Conservation (phyloP, 2,888 invertebrate genomes). For the Ecliptopera silaceata region DNA sequence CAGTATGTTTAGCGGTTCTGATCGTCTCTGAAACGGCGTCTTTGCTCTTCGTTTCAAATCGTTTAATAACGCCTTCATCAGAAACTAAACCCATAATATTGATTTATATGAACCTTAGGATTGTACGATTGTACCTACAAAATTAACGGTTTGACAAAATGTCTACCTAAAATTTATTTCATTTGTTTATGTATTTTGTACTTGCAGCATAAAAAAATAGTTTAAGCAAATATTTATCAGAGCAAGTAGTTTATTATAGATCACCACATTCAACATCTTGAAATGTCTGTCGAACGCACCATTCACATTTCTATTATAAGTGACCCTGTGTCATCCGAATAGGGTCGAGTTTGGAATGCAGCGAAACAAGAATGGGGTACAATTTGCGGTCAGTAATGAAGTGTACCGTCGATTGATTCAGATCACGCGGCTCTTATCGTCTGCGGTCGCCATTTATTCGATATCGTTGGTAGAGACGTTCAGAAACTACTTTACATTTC, state of each 20-base stretch:
- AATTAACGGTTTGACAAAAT: too few species aligned
- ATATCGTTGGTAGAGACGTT: conserved; percentile 13
- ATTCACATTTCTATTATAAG: neutral
- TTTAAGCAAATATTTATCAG: neutral
- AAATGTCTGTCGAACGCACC: neutral
- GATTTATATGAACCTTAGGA: too few species aligned
- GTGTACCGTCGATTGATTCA: conserved; percentile 18
- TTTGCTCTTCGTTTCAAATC: too few species aligned
- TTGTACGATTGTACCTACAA: too few species aligned
- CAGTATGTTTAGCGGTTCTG: too few species aligned
- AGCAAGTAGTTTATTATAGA: neutral
- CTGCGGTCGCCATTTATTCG: conserved; percentile 10
- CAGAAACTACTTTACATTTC: conserved; percentile 1
- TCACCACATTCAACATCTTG: neutral
- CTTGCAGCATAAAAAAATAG: too few species aligned
- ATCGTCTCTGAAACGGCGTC: too few species aligned
- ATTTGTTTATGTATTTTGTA: too few species aligned
- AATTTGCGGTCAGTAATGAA: conserved; percentile 23
- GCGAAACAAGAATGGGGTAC: neutral
- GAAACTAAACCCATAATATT: too few species aligned
- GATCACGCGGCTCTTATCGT: conserved; percentile 10
- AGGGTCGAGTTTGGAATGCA: neutral
- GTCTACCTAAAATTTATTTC: too few species aligned
- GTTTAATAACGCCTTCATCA: too few species aligned
- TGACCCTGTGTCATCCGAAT: neutral